phyloP scores from a whole-genome alignment of 2,113 vertebrate genomes.

The Malaclemys terrapin region DNA sequence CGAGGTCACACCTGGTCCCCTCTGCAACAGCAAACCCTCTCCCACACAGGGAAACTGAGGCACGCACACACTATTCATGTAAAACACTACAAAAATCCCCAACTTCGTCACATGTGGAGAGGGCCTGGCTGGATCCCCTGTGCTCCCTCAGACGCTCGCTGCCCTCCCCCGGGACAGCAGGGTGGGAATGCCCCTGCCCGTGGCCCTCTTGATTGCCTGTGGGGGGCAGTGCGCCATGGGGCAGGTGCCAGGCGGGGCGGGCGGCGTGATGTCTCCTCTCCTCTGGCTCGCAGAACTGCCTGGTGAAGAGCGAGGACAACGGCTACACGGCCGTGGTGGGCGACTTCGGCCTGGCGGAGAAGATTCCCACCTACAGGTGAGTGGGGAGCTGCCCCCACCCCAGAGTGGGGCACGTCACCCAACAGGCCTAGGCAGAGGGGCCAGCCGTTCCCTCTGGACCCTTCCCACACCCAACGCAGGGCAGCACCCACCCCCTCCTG shows the following conservation, averaged over 20 bases:
- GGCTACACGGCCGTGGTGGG: slow-evolving; percentile 91
- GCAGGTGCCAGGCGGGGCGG: background rate
- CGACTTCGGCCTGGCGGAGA: slow-evolving; percentile 96
- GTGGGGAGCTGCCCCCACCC: background rate
- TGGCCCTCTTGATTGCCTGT: background rate
- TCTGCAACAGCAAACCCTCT: too few species aligned
- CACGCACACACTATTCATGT: too few species aligned
- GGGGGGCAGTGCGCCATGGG: accelerated
- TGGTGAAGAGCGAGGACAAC: slow-evolving; percentile 88
- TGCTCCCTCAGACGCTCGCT: too few species aligned
- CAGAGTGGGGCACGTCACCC: background rate
- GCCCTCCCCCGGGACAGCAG: background rate
- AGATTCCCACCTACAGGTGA: slow-evolving; percentile 94
- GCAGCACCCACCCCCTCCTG: background rate
- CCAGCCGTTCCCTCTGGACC: background rate
- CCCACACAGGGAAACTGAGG: too few species aligned
- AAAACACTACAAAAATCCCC: too few species aligned
- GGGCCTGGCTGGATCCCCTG: too few species aligned
- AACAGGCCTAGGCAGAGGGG: background rate
- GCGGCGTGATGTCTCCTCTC: background rate
- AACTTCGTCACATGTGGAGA: too few species aligned
- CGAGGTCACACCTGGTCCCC: too few species aligned
- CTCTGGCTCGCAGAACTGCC: slow-evolving; percentile 86
- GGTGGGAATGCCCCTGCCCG: background rate
- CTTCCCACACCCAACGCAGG: background rate